These are phyloP conservation scores for Pseudomyrmex gracilis DNA, from an alignment of 1,140 invertebrate genomes.

Conservation along the genomic window DNA sequence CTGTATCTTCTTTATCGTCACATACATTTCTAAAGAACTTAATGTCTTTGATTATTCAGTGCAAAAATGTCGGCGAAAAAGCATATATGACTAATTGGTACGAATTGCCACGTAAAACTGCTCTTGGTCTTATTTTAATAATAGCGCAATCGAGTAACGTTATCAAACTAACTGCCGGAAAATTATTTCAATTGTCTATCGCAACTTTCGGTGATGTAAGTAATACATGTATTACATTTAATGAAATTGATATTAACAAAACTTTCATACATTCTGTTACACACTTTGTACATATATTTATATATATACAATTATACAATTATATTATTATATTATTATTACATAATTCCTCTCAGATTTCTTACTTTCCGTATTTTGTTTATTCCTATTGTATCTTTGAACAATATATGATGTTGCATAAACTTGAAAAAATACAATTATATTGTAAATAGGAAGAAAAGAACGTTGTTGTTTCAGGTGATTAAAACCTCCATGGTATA, in stretches of 20 bases:
- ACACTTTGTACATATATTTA: neutral
- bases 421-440: neutral
- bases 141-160: slow-evolving; percentile 66
- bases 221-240: slow-evolving; percentile 12
- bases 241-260: slow-evolving; percentile 8
- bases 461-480: slow-evolving; percentile 61
- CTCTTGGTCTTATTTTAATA: slow-evolving; percentile 68
- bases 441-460: slow-evolving; percentile 42
- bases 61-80: slow-evolving; percentile 63
- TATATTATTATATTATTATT: too few species aligned
- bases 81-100: slow-evolving; percentile 75
- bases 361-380: too few species aligned
- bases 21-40: neutral
- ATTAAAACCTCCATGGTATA: slow-evolving; percentile 62
- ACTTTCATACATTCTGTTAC: slow-evolving; percentile 25
- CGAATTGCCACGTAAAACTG: slow-evolving; percentile 60
- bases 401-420: too few species aligned
- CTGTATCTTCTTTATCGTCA: neutral
- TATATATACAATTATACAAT: neutral
- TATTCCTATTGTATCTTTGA: too few species aligned
- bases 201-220: slow-evolving; percentile 65
- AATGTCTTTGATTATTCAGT: slow-evolving; percentile 53
- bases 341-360: too few species aligned
- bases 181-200: slow-evolving; percentile 68
- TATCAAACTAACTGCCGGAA: slow-evolving; percentile 74